Conservation (phyloP, 2,113 vertebrate genomes). For the Actenoides hombroni region DNA sequence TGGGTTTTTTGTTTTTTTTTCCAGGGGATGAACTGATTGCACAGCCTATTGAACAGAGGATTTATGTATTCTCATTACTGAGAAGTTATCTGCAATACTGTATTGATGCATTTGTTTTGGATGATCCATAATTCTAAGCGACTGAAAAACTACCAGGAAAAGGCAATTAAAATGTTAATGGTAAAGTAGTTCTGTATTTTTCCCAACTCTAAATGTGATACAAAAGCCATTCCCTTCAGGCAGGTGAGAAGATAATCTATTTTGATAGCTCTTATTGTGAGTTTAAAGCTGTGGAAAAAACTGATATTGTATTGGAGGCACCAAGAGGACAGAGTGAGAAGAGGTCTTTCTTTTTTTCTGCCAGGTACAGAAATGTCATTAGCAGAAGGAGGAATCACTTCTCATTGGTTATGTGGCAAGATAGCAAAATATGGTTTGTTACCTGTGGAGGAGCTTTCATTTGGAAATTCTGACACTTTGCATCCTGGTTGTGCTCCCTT, state of each 20-base stretch:
- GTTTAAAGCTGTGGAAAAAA: neutral
- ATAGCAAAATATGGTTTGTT: neutral
- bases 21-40: neutral
- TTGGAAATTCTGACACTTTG: neutral
- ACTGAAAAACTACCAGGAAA: neutral
- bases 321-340: neutral
- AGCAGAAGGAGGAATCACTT: neutral
- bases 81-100: neutral
- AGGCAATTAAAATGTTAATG: neutral
- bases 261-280: neutral
- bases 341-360: neutral
- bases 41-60: neutral
- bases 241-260: neutral
- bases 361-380: neutral
- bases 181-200: neutral
- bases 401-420: neutral
- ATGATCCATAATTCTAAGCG: neutral
- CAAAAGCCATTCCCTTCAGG: neutral
- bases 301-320: neutral
- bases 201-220: neutral
- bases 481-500: neutral
- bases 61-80: conserved; percentile 17
- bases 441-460: neutral
- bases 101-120: neutral
- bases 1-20: neutral